Conservation (phyloP, 1,140 invertebrate genomes). For the Trachelipus rathkii region DNA sequence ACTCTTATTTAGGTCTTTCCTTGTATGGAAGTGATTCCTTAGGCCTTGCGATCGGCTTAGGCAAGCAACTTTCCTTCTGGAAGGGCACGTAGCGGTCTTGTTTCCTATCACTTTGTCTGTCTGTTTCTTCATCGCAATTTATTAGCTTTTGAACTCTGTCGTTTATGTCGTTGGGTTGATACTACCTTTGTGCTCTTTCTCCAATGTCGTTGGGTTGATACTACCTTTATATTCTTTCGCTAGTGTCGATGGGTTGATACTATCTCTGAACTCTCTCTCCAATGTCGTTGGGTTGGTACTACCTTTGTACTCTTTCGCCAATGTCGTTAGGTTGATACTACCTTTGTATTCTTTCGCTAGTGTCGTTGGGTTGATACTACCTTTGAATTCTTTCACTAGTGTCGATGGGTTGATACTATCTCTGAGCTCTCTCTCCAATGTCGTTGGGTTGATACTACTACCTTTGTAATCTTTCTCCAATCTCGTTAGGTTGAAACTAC, state of each 20-base stretch:
- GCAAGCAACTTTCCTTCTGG: too few species aligned
- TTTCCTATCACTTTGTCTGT: not conserved
- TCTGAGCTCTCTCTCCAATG: not conserved
- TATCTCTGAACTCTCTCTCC: not conserved
- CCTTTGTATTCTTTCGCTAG: not conserved
- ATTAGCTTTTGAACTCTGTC: not conserved
- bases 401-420: not conserved
- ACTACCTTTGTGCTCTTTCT: not conserved
- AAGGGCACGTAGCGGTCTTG: not conserved
- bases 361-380: not conserved
- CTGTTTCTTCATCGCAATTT: not conserved
- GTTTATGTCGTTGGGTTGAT: not conserved
- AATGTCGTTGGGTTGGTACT: not conserved
- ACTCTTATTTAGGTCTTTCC: too few species aligned
- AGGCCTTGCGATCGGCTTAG: too few species aligned
- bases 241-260: not conserved
- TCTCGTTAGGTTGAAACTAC: too few species aligned
- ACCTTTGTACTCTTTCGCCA: not conserved
- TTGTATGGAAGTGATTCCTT: too few species aligned
- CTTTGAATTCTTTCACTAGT: not conserved
- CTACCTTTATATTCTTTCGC: not conserved
- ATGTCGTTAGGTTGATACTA: not conserved
- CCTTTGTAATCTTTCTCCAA: too few species aligned
- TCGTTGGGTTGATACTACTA: not conserved
- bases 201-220: not conserved